A percentile compares a stretch with the other conserved stretches of the same genome.
Conservation (phyloP, 2,113 vertebrate genomes). For the Psittacus erithacus region DNA sequence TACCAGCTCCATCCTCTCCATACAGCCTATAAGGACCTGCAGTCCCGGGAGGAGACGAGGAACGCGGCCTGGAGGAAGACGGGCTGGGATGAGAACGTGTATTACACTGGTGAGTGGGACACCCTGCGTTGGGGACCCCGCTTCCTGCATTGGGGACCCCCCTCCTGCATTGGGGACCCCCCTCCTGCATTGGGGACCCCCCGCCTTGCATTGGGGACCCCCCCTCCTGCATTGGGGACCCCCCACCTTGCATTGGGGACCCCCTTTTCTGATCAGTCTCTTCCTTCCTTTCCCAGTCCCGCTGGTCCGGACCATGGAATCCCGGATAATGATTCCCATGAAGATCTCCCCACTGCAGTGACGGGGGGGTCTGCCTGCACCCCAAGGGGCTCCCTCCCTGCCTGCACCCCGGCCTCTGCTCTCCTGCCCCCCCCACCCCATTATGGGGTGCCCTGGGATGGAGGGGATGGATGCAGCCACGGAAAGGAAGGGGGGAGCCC, state of each 20-base stretch:
- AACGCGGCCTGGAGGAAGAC: conserved; percentile 92
- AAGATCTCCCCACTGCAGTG: conserved; percentile 91
- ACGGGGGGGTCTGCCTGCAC: neutral
- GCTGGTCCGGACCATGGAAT: conserved; percentile 91
- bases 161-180: accelerated
- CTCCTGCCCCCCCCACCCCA: accelerated
- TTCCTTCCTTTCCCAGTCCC: conserved; percentile 80
- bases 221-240: accelerated
- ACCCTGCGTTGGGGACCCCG: neutral
- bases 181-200: accelerated
- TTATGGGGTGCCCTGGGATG: neutral
- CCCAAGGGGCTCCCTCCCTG: neutral
- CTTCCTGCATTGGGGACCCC: accelerated
- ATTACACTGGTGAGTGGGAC: conserved; percentile 86
- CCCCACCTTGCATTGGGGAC: too few relatives aligned
- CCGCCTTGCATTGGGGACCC: accelerated
- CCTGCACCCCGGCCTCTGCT: neutral
- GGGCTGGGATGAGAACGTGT: conserved; percentile 91
- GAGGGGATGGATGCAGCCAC: accelerated
- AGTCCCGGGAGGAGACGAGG: conserved; percentile 89
- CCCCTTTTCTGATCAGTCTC: neutral
- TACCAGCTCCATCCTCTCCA: neutral
- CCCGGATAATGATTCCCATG: conserved; percentile 94
- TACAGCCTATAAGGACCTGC: conserved; percentile 90
- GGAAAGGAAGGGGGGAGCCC: neutral